A percentile compares a stretch with the other conserved stretches of the same genome.
phyloP scores from a whole-genome alignment of 2,888 invertebrate genomes.

The Tetragonisca angustula region DNA sequence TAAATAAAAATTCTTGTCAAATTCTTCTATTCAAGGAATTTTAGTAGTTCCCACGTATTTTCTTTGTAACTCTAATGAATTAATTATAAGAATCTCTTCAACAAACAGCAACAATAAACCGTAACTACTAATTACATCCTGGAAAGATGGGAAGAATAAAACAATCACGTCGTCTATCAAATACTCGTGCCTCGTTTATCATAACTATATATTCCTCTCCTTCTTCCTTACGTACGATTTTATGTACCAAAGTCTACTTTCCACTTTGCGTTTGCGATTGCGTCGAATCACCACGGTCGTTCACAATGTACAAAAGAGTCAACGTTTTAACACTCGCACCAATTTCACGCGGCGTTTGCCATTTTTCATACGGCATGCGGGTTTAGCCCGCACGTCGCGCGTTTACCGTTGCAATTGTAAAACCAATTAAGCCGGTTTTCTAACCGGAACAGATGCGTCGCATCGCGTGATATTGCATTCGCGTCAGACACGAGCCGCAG shows the following conservation, averaged over 20 bases:
- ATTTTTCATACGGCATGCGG: constrained; percentile 16
- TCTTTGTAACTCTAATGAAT: background rate
- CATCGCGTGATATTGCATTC: constrained; percentile 1
- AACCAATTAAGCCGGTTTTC: constrained; percentile 42
- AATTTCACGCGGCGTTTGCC: constrained; percentile 12
- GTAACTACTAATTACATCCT: background rate
- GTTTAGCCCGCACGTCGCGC: background rate
- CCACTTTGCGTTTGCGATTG: background rate
- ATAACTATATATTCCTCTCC: constrained; percentile 20
- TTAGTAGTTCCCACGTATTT: background rate
- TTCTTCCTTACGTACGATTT: background rate
- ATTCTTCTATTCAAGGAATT: too few relatives aligned
- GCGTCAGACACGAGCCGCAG: background rate
- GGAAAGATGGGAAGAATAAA: background rate
- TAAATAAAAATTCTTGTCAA: too few relatives aligned
- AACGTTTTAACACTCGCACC: constrained; percentile 24
- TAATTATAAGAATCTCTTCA: background rate
- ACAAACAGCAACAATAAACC: background rate
- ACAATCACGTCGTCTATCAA: background rate
- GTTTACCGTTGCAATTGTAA: constrained; percentile 53
- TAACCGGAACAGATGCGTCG: constrained; percentile 16
- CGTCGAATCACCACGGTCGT: background rate
- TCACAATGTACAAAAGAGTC: background rate
- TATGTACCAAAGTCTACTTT: background rate
- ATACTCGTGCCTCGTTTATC: constrained; percentile 26